phyloP scores from a whole-genome alignment of 2,888 invertebrate species.

The Unio pictorum region DNA sequence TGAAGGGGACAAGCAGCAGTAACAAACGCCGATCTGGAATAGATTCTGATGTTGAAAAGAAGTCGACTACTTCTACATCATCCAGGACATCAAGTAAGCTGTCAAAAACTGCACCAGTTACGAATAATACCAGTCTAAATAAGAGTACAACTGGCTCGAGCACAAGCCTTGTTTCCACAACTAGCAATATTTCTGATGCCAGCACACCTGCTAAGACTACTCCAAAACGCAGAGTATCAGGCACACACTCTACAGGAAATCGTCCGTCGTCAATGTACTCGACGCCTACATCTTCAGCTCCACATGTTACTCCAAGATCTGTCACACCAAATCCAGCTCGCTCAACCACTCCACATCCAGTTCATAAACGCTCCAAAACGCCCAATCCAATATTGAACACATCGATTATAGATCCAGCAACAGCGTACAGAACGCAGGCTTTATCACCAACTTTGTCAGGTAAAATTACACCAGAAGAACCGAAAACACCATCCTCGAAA shows the following conservation, averaged over 20 bases:
- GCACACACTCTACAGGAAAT: slow-evolving; percentile 11
- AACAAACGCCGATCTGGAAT: slow-evolving; percentile 14
- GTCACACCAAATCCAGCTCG: slow-evolving; percentile 9
- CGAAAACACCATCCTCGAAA: slow-evolving; percentile 7
- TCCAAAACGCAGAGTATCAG: slow-evolving; percentile 10
- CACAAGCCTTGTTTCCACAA: slow-evolving; percentile 40
- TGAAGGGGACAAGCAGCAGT: slow-evolving; percentile 56
- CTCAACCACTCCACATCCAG: slow-evolving; percentile 11
- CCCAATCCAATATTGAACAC: neutral
- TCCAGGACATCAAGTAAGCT: slow-evolving; percentile 18
- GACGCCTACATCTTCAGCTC: slow-evolving; percentile 14
- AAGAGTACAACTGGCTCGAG: slow-evolving; percentile 41
- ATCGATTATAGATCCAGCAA: slow-evolving; percentile 5
- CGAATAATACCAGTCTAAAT: slow-evolving; percentile 29
- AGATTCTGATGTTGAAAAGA: slow-evolving; percentile 5
- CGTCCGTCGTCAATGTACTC: slow-evolving; percentile 16
- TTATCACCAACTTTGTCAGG: neutral
- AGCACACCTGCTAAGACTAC: slow-evolving; percentile 14
- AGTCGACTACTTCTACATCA: slow-evolving; percentile 8
- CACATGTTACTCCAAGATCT: slow-evolving; percentile 11
- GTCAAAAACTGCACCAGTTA: slow-evolving; percentile 17
- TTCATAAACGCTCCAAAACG: neutral
- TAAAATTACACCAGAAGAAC: too few relatives aligned
- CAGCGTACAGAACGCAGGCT: slow-evolving; percentile 8
- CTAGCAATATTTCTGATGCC: slow-evolving; percentile 42